phyloP scores from a whole-genome alignment of 2,797 vertebrate genomes.

The Enteromius thamalakanensis region DNA sequence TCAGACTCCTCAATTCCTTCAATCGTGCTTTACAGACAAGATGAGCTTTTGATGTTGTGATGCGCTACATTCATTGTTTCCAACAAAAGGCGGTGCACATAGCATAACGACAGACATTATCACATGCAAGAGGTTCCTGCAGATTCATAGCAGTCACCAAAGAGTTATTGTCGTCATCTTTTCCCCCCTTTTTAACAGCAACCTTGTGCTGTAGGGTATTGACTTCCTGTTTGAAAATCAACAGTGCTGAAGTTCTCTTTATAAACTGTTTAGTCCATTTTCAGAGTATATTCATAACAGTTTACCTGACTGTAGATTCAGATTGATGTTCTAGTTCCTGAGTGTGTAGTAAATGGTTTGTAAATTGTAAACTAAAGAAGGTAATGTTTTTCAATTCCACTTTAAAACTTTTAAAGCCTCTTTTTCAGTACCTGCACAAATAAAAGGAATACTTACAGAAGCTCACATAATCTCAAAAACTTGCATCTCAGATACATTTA shows the following conservation, averaged over 20 bases:
- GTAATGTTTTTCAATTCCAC: not conserved
- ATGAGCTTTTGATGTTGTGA: constrained; percentile 16
- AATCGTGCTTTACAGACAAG: not conserved
- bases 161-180: not conserved
- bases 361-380: not conserved
- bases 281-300: not conserved
- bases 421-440: not conserved
- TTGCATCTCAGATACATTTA: not conserved
- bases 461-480: not conserved
- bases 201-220: not conserved
- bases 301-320: not conserved
- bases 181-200: not conserved
- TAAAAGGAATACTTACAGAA: not conserved
- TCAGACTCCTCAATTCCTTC: constrained; percentile 17
- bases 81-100: not conserved
- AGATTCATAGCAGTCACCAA: constrained; percentile 12
- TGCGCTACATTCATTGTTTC: not conserved
- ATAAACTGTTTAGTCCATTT: not conserved
- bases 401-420: not conserved
- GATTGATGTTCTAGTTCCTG: not conserved
- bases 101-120: constrained; percentile 1
- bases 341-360: not conserved
- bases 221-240: constrained; percentile 9
- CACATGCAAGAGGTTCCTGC: constrained; percentile 2
- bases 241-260: not conserved